Evolutionary conservation across 2,797 vertebrate genomes (phyloP).

Genomic region (Malacoraja senta): DNA sequence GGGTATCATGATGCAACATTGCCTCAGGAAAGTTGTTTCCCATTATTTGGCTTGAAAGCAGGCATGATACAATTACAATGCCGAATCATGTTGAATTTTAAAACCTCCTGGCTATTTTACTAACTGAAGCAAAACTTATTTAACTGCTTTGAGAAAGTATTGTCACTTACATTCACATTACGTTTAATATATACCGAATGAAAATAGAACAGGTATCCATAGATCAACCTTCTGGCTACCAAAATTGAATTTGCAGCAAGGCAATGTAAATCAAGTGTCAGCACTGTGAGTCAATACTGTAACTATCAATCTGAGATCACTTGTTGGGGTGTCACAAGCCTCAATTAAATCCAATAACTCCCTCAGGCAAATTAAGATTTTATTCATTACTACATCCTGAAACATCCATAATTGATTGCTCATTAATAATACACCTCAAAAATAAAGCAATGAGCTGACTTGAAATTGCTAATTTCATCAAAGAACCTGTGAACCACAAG

Average conservation of each 20-base stretch:
- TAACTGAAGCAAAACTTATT: slow-evolving; percentile 8
- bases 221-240: not conserved
- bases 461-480: not conserved
- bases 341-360: not conserved
- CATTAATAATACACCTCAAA: not conserved
- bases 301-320: not conserved
- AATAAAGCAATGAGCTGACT: not conserved
- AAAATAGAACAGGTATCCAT: not conserved
- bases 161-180: not conserved
- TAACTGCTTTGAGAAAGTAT: not conserved
- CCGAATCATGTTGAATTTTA: not conserved
- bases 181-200: not conserved
- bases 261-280: not conserved
- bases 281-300: not conserved
- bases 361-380: not conserved
- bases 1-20: not conserved
- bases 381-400: not conserved
- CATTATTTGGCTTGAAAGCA: slow-evolving; percentile 17
- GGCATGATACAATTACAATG: not conserved
- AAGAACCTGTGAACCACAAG: not conserved
- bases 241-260: not conserved
- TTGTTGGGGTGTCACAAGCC: not conserved
- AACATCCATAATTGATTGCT: not conserved
- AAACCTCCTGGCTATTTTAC: slow-evolving; percentile 1
- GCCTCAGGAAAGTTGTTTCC: slow-evolving; percentile 5